Conservation (phyloP, 2,797 vertebrate genomes). For the Scyliorhinus canicula region DNA sequence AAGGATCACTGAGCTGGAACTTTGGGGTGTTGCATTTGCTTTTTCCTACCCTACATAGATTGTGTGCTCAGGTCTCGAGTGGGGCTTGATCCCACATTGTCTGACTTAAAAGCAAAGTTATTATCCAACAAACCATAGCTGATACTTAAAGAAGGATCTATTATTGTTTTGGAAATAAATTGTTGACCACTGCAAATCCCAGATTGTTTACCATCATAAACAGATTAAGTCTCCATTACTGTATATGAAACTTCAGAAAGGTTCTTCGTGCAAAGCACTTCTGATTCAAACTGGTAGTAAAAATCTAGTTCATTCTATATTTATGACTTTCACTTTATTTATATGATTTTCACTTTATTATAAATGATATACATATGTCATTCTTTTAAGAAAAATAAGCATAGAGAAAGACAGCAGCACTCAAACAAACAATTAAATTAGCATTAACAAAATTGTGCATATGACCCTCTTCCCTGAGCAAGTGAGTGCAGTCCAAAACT, state of each 20-base stretch:
- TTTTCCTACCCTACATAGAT: too few relatives aligned
- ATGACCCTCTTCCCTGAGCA: conserved; percentile 63
- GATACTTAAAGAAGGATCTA: too few relatives aligned
- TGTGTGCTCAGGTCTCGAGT: too few relatives aligned
- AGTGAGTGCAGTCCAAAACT: conserved; percentile 40
- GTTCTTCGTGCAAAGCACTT: background rate
- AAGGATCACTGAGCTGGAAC: too few relatives aligned
- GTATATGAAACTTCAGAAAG: background rate
- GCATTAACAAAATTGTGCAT: conserved; percentile 64
- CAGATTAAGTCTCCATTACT: background rate
- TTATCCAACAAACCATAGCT: too few relatives aligned
- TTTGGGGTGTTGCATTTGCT: too few relatives aligned
- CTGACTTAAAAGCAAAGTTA: too few relatives aligned
- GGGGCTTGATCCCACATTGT: too few relatives aligned
- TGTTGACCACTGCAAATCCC: background rate
- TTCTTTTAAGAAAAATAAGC: conserved; percentile 74
- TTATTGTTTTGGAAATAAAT: too few relatives aligned
- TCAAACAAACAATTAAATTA: conserved; percentile 74
- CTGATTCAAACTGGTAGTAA: background rate
- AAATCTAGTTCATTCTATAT: background rate
- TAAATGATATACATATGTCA: background rate
- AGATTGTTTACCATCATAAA: background rate
- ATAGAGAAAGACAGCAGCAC: conserved; percentile 69
- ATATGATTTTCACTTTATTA: background rate
- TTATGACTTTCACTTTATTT: background rate